Percentiles rank a stretch among this genome's conserved stretches.
phyloP scores from a whole-genome alignment of 2,113 vertebrate species.

The Barbus barbus region DNA sequence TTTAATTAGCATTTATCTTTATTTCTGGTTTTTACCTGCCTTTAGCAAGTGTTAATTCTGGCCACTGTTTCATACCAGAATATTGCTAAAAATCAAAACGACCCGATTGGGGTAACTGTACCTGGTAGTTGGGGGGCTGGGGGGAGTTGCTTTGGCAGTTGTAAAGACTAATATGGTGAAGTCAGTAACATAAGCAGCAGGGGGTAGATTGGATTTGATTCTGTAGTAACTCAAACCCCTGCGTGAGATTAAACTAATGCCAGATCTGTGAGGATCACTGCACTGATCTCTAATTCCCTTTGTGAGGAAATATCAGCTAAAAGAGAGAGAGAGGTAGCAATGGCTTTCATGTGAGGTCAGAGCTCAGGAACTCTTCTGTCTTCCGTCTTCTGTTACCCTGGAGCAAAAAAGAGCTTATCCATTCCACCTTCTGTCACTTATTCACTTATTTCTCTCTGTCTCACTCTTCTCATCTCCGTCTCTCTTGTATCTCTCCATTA shows the following conservation, averaged over 20 bases:
- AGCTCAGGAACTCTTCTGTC: slow-evolving; percentile 31
- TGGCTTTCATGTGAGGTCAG: slow-evolving; percentile 53
- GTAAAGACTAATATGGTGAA: slow-evolving; percentile 57
- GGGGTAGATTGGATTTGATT: slow-evolving; percentile 62
- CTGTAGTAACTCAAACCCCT: slow-evolving; percentile 44
- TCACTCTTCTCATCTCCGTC: background rate
- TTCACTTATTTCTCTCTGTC: slow-evolving; percentile 23
- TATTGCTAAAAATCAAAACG: background rate
- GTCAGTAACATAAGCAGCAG: slow-evolving; percentile 50
- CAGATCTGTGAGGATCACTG: slow-evolving; percentile 52
- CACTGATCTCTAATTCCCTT: slow-evolving; percentile 52
- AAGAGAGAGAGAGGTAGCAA: slow-evolving; percentile 39
- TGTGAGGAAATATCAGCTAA: slow-evolving; percentile 45
- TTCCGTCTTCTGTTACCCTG: slow-evolving; percentile 30
- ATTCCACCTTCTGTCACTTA: slow-evolving; percentile 42
- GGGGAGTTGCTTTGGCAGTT: slow-evolving; percentile 38
- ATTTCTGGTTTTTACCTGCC: background rate
- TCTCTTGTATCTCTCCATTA: background rate
- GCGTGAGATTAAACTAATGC: slow-evolving; percentile 56
- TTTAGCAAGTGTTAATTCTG: background rate
- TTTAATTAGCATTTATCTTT: background rate
- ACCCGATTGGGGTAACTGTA: background rate
- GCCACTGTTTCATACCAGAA: background rate
- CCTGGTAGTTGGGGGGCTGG: background rate
- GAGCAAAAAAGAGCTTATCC: slow-evolving; percentile 40